Base-by-base conservation (phyloP, 2,113 vertebrate genomes). In the Ia io region DNA sequence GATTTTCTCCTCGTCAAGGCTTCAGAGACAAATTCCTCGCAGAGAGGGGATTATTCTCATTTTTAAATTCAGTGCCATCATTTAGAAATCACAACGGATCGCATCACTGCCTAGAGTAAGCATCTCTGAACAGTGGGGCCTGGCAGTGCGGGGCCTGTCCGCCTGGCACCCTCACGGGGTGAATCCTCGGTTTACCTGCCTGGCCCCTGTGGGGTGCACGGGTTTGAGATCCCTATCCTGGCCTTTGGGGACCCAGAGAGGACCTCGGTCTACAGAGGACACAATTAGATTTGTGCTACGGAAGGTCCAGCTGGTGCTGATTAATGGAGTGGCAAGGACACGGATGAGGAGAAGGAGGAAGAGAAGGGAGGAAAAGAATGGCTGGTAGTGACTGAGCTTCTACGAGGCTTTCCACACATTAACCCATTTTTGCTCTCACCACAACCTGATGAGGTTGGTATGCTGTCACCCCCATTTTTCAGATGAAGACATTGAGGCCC, bases 261-360 rank as follows among this genome's bases (percentile, higher is more conserved):
- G 53, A 35, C 35, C 40, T 53, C 9, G 3, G 11, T 42, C 53
- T 30, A 47, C 11, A 23, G 18, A 61, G 51, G 59, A 30, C 40
- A 65, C 70, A n/a, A 70, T 16, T 2, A 40, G 42, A 16, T 18
- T 37, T n/a, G 28, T 18, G 63, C 47, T 30, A 56, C 35, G 8
- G 49, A 69, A 69, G 20, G 6, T 28, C 23, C 49, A 10, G 32
- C 25, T 7, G 59, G 9, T 20, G 40, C 7, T 0, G 0, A 35
- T 2, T 0, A 10, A 28, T 4, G 1, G 22, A 20, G 30, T 1
- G 6, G 13, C 0, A 7, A 14, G 0, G 32, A 22, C 0, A 0
- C 18, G 0, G 56, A 7, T 9, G 56, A 59, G 23, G 3, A 69
- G 70, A 3, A 51, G 11, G 77, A 7, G 7, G 23, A 9, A 28